Conservation (phyloP, 2,888 invertebrate species). For the Tinea pellionella region DNA sequence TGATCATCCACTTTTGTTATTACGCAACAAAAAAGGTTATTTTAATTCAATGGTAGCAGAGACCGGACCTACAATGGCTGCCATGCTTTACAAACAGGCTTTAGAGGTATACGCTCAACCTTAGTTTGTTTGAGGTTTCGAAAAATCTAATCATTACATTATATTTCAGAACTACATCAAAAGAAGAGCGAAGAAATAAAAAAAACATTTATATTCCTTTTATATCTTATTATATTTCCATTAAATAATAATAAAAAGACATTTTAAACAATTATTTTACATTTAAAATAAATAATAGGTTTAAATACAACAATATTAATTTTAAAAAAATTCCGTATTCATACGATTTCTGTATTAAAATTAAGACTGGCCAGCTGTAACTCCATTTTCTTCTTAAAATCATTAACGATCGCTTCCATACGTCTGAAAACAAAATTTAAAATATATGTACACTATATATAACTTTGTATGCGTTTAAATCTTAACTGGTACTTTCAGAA, state of each 20-base stretch:
- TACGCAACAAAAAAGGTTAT: conserved; percentile 66
- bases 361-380: conserved; percentile 76
- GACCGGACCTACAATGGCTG: conserved; percentile 72
- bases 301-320: too few relatives aligned
- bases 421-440: conserved; percentile 57
- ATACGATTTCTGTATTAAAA: conserved; percentile 24
- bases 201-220: conserved; percentile 17
- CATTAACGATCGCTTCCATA: conserved; percentile 72
- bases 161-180: conserved; percentile 35
- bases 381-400: conserved; percentile 74
- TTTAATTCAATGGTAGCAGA: conserved; percentile 74
- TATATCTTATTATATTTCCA: neutral
- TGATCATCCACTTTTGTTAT: conserved; percentile 74
- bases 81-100: conserved; percentile 71
- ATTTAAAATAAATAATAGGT: too few relatives aligned
- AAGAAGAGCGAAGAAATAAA: conserved; percentile 18
- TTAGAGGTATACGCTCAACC: conserved; percentile 50
- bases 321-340: too few relatives aligned
- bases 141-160: neutral
- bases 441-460: too few relatives aligned
- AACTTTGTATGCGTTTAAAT: too few relatives aligned
- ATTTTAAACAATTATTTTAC: too few relatives aligned
- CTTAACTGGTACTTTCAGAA: too few relatives aligned
- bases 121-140: neutral
- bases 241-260: neutral